A percentile compares a stretch with the other conserved stretches of the same genome.
These are phyloP conservation scores for Neogobius melanostomus DNA, from an alignment of 2,113 vertebrate genomes.

Conservation along the genomic window DNA sequence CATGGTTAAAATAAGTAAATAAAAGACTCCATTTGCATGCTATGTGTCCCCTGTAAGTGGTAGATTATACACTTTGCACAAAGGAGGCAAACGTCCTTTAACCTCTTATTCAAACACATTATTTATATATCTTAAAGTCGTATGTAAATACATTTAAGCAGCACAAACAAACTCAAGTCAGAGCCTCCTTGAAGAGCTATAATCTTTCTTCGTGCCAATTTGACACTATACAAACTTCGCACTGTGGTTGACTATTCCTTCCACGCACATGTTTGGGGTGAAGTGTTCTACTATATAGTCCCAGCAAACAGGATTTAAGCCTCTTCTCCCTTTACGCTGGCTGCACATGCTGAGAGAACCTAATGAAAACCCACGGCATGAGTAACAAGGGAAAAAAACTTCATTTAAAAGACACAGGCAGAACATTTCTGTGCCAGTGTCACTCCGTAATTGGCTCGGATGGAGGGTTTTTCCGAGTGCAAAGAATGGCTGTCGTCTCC, in stretches of 20 bases:
- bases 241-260: not conserved
- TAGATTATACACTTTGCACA: too few relatives aligned
- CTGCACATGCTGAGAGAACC: constrained; percentile 48
- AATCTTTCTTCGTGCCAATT: not conserved
- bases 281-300: constrained; percentile 52
- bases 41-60: too few relatives aligned
- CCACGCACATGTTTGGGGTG: not conserved
- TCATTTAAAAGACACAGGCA: constrained; percentile 74
- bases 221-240: not conserved
- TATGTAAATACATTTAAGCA: not conserved
- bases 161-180: not conserved
- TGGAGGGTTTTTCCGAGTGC: constrained; percentile 43
- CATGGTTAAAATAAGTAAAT: too few relatives aligned
- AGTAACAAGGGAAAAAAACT: constrained; percentile 69
- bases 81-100: too few relatives aligned
- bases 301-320: constrained; percentile 61
- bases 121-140: too few relatives aligned
- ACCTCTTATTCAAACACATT: too few relatives aligned
- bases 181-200: not conserved
- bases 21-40: too few relatives aligned
- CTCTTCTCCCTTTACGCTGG: constrained; percentile 48
- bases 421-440: constrained; percentile 61
- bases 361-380: constrained; percentile 67
- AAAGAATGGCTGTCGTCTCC: constrained; percentile 29
- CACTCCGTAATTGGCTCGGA: constrained; percentile 69